Percentiles rank a stretch among this genome's conserved stretches.
Evolutionary conservation across 2,888 invertebrate genomes (phyloP).

Genomic region (Apamea sordens): DNA sequence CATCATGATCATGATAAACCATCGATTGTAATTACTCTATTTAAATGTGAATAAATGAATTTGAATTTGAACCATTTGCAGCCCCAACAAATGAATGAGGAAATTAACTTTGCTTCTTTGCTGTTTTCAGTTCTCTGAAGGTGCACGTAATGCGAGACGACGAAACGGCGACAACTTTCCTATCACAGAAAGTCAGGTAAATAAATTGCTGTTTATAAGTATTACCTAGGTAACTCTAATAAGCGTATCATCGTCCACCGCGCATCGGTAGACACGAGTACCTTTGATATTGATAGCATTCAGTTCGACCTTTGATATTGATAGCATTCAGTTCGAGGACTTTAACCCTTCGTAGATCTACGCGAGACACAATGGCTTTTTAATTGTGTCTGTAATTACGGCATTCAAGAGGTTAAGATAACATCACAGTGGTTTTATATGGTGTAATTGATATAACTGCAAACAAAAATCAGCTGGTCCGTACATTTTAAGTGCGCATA

Average conservation of each 20-base stretch:
- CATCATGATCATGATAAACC: too few relatives aligned
- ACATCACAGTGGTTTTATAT: not conserved
- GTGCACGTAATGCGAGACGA: conserved; percentile 73
- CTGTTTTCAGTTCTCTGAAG: conserved; percentile 78
- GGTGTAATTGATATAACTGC: not conserved
- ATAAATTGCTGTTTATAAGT: not conserved
- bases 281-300: not conserved
- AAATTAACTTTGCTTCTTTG: not conserved
- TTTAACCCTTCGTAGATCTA: too few relatives aligned
- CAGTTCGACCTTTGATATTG: not conserved
- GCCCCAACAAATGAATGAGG: not conserved
- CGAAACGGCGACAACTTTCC: conserved; percentile 77
- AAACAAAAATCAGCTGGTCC: not conserved
- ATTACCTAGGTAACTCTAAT: not conserved
- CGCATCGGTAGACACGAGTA: not conserved
- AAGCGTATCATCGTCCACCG: not conserved
- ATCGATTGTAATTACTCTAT: too few relatives aligned
- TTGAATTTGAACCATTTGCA: too few relatives aligned
- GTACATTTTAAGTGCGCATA: not conserved
- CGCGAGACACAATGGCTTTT: too few relatives aligned
- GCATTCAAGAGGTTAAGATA: too few relatives aligned
- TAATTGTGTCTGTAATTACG: too few relatives aligned
- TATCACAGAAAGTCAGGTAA: conserved; percentile 81
- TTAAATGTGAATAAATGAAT: too few relatives aligned
- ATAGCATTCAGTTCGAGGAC: too few relatives aligned